Percentiles rank a stretch among this genome's conserved stretches.
phyloP scores from a whole-genome alignment of 2,113 vertebrate species.

The Xenopus laevis region DNA sequence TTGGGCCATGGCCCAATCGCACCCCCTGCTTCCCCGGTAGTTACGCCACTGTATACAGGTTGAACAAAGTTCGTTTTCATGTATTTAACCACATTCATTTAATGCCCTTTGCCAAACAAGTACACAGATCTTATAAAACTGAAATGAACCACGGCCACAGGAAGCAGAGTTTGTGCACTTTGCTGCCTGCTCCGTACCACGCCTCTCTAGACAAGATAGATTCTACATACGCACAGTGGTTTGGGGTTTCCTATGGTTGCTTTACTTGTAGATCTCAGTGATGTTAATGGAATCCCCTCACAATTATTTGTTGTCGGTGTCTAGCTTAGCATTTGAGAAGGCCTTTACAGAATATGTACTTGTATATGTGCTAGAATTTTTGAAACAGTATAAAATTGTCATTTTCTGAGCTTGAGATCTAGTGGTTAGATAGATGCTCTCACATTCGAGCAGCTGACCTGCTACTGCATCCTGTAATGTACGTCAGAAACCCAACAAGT shows the following conservation, averaged over 20 bases:
- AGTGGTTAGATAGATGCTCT: background rate
- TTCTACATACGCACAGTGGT: background rate
- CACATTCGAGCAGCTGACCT: background rate
- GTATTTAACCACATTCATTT: too few relatives aligned
- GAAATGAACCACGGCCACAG: slow-evolving; percentile 6
- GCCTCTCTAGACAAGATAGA: background rate
- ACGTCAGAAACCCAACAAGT: background rate
- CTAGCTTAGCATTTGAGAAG: too few relatives aligned
- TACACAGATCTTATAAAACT: background rate
- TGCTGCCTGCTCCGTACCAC: background rate
- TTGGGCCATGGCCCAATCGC: too few relatives aligned
- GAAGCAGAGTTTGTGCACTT: slow-evolving; percentile 14
- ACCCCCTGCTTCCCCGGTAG: too few relatives aligned
- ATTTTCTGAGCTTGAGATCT: too few relatives aligned
- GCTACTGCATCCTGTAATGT: background rate
- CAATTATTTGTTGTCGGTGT: background rate
- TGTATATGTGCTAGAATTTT: too few relatives aligned
- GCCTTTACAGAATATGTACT: too few relatives aligned
- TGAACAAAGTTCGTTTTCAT: too few relatives aligned
- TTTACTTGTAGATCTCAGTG: background rate
- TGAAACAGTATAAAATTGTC: too few relatives aligned
- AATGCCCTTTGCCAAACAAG: background rate
- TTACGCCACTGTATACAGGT: too few relatives aligned
- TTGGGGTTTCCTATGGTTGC: slow-evolving; percentile 6
- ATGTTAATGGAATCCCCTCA: background rate